A percentile compares a stretch with the other conserved stretches of the same genome.
phyloP scores from a whole-genome alignment of 2,888 invertebrate species.

The Acleris sparsana region DNA sequence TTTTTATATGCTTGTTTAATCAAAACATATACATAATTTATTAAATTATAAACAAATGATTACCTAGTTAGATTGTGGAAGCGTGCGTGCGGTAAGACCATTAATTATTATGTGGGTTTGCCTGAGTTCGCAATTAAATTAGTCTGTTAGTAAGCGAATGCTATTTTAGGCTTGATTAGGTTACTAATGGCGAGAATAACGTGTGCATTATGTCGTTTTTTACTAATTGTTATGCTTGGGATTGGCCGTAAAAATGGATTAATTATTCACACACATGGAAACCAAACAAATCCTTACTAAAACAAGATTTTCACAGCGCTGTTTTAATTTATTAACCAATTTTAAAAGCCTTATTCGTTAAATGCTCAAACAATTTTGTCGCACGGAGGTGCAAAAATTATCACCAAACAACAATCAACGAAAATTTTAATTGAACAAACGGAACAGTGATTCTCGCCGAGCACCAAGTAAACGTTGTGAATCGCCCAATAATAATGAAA shows the following conservation, averaged over 20 bases:
- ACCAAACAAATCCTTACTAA: background rate
- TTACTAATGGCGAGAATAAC: conserved; percentile 24
- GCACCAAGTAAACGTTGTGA: conserved; percentile 80
- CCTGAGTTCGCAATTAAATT: conserved; percentile 30
- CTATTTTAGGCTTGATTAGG: conserved; percentile 32
- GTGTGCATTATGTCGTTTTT: conserved; percentile 9
- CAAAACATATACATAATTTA: background rate
- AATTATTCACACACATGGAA: conserved; percentile 1
- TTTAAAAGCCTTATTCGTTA: too few species aligned
- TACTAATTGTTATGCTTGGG: conserved; percentile 18
- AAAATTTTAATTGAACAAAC: conserved; percentile 76
- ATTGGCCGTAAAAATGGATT: background rate
- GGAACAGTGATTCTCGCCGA: conserved; percentile 72
- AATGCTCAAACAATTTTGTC: conserved; percentile 15
- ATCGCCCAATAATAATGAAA: conserved; percentile 85
- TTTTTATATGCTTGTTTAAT: background rate
- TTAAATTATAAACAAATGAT: background rate
- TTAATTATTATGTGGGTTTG: conserved; percentile 25
- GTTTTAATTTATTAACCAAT: background rate
- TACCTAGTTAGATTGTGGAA: background rate
- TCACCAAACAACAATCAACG: conserved; percentile 66
- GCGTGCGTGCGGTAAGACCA: conserved; percentile 26
- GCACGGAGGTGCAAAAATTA: conserved; percentile 46
- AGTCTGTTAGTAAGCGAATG: conserved; percentile 31
- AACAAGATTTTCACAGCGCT: background rate